Conservation (phyloP, 37 sponge, comb jelly and placozoan genomes). For the Bolinopsis microptera region DNA sequence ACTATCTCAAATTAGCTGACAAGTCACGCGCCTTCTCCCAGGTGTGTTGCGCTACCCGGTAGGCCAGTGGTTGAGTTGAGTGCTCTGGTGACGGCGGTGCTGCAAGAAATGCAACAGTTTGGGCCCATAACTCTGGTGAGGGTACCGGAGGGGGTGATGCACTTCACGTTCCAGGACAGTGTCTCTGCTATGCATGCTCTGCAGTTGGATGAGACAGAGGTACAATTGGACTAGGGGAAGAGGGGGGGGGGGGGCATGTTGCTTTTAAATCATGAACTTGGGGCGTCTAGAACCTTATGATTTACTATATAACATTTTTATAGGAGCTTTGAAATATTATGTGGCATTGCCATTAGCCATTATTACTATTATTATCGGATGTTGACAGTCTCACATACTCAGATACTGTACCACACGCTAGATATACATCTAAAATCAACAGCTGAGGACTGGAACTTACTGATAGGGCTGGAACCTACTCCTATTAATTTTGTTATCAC, state of each 20-base stretch:
- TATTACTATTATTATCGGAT: no score
- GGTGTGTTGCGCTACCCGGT: neutral
- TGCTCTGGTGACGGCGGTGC: neutral
- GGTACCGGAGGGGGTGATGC: conserved; percentile 55
- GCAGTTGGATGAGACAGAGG: conserved; percentile 53
- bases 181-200: conserved; percentile 32
- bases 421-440: conserved; percentile 6
- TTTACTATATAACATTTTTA: no score
- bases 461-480: neutral
- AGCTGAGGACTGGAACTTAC: conserved; percentile 1
- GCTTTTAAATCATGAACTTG: no score
- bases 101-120: conserved; percentile 42
- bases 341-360: no score
- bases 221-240: no score
- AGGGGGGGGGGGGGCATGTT: no score
- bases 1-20: no score
- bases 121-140: conserved; percentile 28
- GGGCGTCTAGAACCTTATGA: no score
- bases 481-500: neutral
- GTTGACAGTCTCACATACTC: no score
- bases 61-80: neutral
- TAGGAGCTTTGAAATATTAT: no score
- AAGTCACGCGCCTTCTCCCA: no score
- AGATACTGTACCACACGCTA: neutral
- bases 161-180: conserved; percentile 64